Evolutionary conservation across 2,797 vertebrate species (phyloP).

Genomic region (Chlorospingus flavigularis): DNA sequence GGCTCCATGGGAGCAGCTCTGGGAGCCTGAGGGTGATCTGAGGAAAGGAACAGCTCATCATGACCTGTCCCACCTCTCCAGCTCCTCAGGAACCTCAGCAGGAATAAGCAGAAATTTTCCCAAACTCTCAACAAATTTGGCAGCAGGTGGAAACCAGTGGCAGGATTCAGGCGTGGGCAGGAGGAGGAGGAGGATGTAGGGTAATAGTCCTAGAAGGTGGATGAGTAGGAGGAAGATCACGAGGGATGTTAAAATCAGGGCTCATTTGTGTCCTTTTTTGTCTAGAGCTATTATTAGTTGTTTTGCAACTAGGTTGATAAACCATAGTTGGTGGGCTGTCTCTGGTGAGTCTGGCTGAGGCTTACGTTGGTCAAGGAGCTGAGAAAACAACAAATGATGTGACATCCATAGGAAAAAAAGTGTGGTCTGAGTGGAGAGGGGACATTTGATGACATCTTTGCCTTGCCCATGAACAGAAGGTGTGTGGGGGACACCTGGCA

Average conservation of each 20-base stretch:
- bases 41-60: not conserved
- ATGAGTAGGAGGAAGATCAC: too few species aligned
- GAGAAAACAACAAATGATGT: not conserved
- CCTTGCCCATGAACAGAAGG: accelerated
- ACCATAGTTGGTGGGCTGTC: too few species aligned
- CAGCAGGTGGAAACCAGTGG: not conserved
- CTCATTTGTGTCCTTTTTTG: too few species aligned
- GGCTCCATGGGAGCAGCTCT: not conserved
- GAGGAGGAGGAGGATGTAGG: not conserved
- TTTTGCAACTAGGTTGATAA: too few species aligned
- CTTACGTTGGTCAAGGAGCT: not conserved
- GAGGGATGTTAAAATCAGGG: too few species aligned
- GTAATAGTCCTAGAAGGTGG: too few species aligned
- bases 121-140: accelerated
- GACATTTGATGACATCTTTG: not conserved
- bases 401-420: accelerated
- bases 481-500: not conserved
- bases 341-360: not conserved
- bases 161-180: accelerated
- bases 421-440: not conserved
- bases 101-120: not conserved
- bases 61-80: not conserved
- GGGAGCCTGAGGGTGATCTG: not conserved
- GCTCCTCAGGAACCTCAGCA: not conserved
- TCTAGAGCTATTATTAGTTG: too few species aligned